phyloP scores from a whole-genome alignment of 1,140 invertebrate species.

The Asobara japonica region DNA sequence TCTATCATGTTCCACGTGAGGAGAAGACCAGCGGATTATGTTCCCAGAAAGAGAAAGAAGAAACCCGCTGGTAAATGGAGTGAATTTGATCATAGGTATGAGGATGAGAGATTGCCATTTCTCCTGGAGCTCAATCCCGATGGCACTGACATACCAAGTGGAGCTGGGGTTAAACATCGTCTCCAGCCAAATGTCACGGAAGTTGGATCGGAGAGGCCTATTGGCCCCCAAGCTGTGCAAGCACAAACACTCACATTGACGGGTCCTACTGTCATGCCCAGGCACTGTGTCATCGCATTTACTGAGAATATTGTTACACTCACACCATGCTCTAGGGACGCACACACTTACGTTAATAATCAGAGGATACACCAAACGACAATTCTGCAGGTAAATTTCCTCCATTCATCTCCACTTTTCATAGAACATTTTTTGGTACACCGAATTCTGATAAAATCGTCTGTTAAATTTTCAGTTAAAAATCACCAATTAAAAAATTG shows the following conservation, averaged over 20 bases:
- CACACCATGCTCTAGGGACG: conserved; percentile 91
- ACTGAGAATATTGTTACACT: conserved; percentile 89
- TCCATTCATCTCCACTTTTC: not conserved
- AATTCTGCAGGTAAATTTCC: conserved; percentile 77
- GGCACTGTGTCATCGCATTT: conserved; percentile 93
- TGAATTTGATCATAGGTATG: conserved; percentile 64
- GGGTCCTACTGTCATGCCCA: conserved; percentile 86
- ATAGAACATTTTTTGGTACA: not conserved
- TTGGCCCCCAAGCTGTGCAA: conserved; percentile 65
- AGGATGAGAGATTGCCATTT: conserved; percentile 71
- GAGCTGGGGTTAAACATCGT: conserved; percentile 68
- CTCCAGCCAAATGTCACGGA: conserved; percentile 79
- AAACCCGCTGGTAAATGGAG: conserved; percentile 75
- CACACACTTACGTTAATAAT: conserved; percentile 93
- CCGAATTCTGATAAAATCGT: too few relatives aligned
- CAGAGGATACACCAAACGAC: conserved; percentile 93
- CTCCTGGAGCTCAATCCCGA: conserved; percentile 74
- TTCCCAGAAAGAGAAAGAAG: conserved; percentile 90
- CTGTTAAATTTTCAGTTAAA: too few relatives aligned
- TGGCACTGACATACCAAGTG: conserved; percentile 72
- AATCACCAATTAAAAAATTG: too few relatives aligned
- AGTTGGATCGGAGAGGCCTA: conserved; percentile 73
- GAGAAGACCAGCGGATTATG: conserved; percentile 86
- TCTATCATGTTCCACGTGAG: conserved; percentile 96
- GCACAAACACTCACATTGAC: conserved; percentile 68